Conservation (phyloP, 1,140 invertebrate genomes). For the Drosophila sproati region DNA sequence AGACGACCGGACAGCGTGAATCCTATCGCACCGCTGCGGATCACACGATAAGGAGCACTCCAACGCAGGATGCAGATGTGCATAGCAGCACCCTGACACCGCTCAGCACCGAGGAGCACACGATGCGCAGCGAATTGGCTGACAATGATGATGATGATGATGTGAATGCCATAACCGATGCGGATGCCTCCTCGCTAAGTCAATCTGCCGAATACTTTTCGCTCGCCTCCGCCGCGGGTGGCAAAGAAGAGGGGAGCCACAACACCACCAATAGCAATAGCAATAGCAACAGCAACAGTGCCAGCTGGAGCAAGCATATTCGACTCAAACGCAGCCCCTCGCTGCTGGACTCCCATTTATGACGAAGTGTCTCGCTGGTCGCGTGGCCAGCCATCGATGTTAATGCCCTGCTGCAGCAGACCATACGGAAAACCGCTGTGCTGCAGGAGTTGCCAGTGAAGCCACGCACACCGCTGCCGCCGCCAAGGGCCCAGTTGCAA, state of each 20-base stretch:
- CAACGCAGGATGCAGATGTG: conserved; percentile 55
- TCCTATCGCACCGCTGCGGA: conserved; percentile 71
- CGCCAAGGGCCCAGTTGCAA: background rate
- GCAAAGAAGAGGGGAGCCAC: conserved; percentile 13
- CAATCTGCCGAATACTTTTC: conserved; percentile 82
- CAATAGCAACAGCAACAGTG: conserved; percentile 13
- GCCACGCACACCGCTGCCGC: conserved; percentile 8
- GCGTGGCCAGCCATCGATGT: conserved; percentile 84
- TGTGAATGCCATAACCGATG: conserved; percentile 60
- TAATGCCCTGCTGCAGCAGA: conserved; percentile 81
- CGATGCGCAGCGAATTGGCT: conserved; percentile 57
- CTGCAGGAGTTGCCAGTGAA: conserved; percentile 66
- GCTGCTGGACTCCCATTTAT: conserved; percentile 75
- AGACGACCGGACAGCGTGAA: conserved; percentile 65
- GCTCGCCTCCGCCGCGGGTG: conserved; percentile 54
- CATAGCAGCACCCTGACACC: conserved; percentile 78
- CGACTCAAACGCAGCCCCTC: conserved; percentile 63
- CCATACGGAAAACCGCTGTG: conserved; percentile 76
- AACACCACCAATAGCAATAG: conserved; percentile 16
- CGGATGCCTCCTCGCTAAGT: conserved; percentile 73
- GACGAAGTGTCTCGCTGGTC: conserved; percentile 85
- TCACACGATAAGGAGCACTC: conserved; percentile 67
- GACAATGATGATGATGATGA: conserved; percentile 20
- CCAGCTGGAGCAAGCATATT: conserved; percentile 65
- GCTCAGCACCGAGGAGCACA: conserved; percentile 66